These are phyloP conservation scores for Brachyptera putata DNA, from an alignment of 2,888 invertebrate genomes.

Conservation along the genomic window DNA sequence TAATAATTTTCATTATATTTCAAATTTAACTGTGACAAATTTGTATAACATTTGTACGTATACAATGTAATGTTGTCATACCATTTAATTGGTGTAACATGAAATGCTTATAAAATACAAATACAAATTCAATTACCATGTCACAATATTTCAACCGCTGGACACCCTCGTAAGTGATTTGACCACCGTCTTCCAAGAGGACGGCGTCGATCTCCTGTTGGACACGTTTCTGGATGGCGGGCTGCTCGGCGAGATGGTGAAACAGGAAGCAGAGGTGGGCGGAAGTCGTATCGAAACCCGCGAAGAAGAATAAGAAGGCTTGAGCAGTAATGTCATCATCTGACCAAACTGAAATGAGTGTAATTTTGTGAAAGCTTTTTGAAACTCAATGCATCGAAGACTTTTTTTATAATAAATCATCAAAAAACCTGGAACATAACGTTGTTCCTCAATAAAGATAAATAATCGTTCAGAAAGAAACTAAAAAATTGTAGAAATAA, in stretches of 20 bases:
- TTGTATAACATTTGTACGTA: no score
- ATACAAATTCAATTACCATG: no score
- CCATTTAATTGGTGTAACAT: no score
- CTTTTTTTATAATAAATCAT: not conserved
- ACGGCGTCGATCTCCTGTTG: constrained; percentile 36
- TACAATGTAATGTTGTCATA: no score
- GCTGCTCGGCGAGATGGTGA: constrained; percentile 36
- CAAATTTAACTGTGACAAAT: no score
- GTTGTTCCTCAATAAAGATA: no score
- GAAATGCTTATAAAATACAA: no score
- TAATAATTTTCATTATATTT: no score
- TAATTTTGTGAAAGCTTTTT: constrained; percentile 11
- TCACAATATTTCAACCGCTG: constrained; percentile 1
- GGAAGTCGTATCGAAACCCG: constrained; percentile 39
- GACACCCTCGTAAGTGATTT: constrained; percentile 36
- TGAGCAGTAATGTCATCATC: constrained; percentile 33
- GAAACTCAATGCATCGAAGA: not conserved
- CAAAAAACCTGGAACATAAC: no score
- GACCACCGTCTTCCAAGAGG: constrained; percentile 31
- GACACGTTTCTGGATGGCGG: constrained; percentile 35
- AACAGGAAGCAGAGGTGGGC: constrained; percentile 36
- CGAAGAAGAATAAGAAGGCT: constrained; percentile 37
- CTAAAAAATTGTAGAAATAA: no score
- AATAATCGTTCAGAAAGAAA: no score
- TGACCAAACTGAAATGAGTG: no score